Conservation (phyloP, 1,140 invertebrate species). For the Brachionus koreanus region DNA sequence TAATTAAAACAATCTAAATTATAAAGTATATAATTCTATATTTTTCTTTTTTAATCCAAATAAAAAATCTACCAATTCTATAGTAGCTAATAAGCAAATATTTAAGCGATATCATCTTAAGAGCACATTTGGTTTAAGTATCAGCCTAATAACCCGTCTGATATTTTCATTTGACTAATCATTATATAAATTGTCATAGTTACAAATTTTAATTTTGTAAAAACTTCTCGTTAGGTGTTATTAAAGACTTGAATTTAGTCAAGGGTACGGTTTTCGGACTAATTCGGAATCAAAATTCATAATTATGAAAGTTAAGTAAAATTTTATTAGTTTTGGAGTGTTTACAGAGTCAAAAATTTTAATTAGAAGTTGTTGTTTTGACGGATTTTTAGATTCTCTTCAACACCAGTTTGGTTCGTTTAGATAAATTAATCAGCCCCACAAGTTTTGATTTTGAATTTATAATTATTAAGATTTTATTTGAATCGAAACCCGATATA, state of each 20-base stretch:
- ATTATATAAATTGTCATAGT: conserved; percentile 25
- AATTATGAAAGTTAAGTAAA: background rate
- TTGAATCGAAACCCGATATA: conserved; percentile 1
- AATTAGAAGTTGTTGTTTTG: background rate
- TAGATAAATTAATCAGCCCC: conserved; percentile 17
- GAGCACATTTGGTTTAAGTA: background rate
- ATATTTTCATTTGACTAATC: background rate
- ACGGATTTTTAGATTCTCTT: background rate
- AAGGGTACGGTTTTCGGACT: conserved; percentile 2
- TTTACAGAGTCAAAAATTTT: background rate
- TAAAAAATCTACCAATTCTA: too few relatives aligned
- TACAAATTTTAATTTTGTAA: background rate
- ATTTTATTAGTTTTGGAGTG: background rate
- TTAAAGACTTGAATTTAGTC: background rate
- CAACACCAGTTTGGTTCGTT: background rate
- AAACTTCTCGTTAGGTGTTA: conserved; percentile 1
- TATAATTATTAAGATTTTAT: conserved; percentile 3
- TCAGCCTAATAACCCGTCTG: background rate
- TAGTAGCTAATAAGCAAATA: too few relatives aligned
- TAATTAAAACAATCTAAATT: too few relatives aligned
- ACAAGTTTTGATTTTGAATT: background rate
- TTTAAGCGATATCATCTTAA: background rate
- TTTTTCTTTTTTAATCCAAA: too few relatives aligned
- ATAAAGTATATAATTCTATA: too few relatives aligned
- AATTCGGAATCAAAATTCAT: conserved; percentile 3